Percentiles rank a stretch among this genome's conserved stretches.
Conservation (phyloP, 2,888 invertebrate species). For the Ectropis crepuscularia region DNA sequence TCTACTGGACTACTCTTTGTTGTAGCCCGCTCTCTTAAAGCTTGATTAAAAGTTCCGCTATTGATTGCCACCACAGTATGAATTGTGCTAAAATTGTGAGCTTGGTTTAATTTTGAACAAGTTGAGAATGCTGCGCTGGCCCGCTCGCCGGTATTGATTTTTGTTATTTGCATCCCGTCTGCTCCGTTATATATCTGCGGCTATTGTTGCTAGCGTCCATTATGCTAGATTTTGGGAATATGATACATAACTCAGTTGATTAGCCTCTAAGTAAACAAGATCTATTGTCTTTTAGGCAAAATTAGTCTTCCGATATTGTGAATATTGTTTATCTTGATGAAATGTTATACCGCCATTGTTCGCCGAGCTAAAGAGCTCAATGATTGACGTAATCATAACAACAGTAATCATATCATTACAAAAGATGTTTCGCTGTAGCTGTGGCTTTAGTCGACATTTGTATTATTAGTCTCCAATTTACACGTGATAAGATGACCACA, state of each 20-base stretch:
- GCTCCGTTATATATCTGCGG: slow-evolving; percentile 70
- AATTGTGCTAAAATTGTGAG: slow-evolving; percentile 62
- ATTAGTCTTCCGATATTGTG: slow-evolving; percentile 10
- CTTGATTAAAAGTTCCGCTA: slow-evolving; percentile 36
- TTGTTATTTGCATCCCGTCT: slow-evolving; percentile 83
- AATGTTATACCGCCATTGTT: slow-evolving; percentile 22
- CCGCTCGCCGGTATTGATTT: slow-evolving; percentile 77
- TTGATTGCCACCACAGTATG: slow-evolving; percentile 45
- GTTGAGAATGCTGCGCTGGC: slow-evolving; percentile 68
- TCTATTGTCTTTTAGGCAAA: slow-evolving; percentile 12
- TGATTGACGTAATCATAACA: slow-evolving; percentile 28
- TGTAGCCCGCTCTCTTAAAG: slow-evolving; percentile 35
- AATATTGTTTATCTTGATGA: slow-evolving; percentile 17
- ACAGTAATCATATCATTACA: slow-evolving; percentile 13
- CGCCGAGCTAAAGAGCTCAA: slow-evolving; percentile 1
- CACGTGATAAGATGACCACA: background rate
- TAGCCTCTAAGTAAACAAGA: slow-evolving; percentile 13
- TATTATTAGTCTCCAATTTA: background rate
- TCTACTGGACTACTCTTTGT: slow-evolving; percentile 30
- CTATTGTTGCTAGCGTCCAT: slow-evolving; percentile 75
- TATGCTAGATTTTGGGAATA: slow-evolving; percentile 39
- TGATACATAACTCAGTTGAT: slow-evolving; percentile 16
- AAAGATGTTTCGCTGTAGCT: slow-evolving; percentile 2
- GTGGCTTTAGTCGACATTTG: background rate
- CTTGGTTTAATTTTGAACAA: slow-evolving; percentile 72